Base-by-base conservation (phyloP, 1,140 invertebrate genomes). In the Arion vulgaris region DNA sequence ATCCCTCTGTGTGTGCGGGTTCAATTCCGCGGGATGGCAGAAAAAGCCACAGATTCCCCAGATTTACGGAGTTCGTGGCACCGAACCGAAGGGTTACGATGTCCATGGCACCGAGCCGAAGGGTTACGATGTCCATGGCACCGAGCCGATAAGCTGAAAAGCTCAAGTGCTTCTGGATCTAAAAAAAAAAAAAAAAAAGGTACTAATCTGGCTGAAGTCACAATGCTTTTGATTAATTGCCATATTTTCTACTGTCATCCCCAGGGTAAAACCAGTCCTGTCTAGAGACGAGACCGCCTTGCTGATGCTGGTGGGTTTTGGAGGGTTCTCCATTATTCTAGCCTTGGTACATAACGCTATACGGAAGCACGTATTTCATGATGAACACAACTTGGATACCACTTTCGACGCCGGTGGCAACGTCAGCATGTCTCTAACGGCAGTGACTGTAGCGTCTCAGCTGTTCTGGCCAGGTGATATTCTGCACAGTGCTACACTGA, bases 371-470 rank as follows among this genome's bases (percentile, higher is more conserved):
- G 87, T 91, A 1, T 91, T 88, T 75, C 89, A 91, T 41, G 90
- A 91, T 62, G 90, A 89, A 41, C 87, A 91, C 78, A 91, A 89
- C 69, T 82, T 92, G 66, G 91, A 92, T 81, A 92, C 91, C 26
- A 90, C 92, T 2, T 92, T 92, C 83, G 92, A 92, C 85, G 92
- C 91, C 17, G 92, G 92, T 38, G 92, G 92, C 32, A 91, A 91
- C 79, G 88, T 90, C 38, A 89, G 87, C 82, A 78, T 90, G 28
- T 89, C 88, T 73, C 79, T 91, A 38, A 91, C 90, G 15, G 90
- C 90, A 9, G 89, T 90, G 0, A 91, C 90, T 0, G 89, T 91
- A 23, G 90, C 89, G 11, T 91, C 90, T 0, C 90, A 91, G 84
- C 84, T 90, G 26, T 89, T 90, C 78, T 91, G 90, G 90, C 89